Conservation (phyloP, 2,113 vertebrate species). For the Agapornis roseicollis region DNA sequence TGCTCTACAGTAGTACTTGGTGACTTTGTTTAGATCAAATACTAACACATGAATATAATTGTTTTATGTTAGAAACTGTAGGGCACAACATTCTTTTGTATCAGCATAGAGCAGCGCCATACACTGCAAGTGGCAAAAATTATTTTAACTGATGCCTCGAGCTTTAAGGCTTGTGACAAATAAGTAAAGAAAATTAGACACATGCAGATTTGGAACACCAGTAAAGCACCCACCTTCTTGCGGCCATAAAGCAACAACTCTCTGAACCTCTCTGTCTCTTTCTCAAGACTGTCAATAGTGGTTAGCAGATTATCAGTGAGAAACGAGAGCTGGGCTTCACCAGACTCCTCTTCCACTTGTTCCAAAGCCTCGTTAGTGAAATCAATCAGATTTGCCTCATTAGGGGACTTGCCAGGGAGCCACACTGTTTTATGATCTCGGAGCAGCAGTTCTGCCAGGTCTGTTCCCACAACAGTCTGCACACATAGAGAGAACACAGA, state of each 20-base stretch:
- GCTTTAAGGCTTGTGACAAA: neutral
- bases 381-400: conserved; percentile 95
- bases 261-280: conserved; percentile 92
- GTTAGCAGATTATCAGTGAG: conserved; percentile 84
- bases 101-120: neutral
- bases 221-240: conserved; percentile 82
- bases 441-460: conserved; percentile 91
- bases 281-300: conserved; percentile 77
- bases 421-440: conserved; percentile 92
- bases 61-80: neutral
- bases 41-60: neutral
- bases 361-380: conserved; percentile 91
- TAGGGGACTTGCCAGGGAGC: conserved; percentile 96
- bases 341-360: conserved; percentile 85
- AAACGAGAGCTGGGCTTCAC: conserved; percentile 88
- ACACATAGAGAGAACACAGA: neutral
- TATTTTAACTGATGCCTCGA: neutral
- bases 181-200: neutral
- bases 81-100: neutral
- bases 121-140: neutral
- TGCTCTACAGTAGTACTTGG: neutral
- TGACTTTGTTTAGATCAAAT: neutral
- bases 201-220: neutral
- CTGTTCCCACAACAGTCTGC: conserved; percentile 95
- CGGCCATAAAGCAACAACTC: conserved; percentile 94